Evolutionary conservation across 2,797 vertebrate species (phyloP).

Genomic region (Decapterus maruadsi): DNA sequence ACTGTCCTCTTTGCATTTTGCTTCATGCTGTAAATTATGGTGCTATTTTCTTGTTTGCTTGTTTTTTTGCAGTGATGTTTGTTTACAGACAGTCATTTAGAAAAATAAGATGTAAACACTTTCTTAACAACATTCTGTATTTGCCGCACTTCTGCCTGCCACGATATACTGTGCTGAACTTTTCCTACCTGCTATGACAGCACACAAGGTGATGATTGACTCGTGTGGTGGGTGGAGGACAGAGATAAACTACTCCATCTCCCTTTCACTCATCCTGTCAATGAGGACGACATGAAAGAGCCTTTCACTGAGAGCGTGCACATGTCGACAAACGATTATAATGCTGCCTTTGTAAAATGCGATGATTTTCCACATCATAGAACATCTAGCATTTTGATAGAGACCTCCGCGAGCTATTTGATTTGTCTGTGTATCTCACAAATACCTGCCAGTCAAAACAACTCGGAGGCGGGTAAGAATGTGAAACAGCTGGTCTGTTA

Average conservation of each 20-base stretch:
- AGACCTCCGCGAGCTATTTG: constrained; percentile 56
- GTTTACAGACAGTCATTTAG: constrained; percentile 18
- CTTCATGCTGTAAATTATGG: constrained; percentile 7
- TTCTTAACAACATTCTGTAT: constrained; percentile 33
- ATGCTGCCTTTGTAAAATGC: constrained; percentile 60
- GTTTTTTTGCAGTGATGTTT: constrained; percentile 23
- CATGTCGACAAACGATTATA: constrained; percentile 67
- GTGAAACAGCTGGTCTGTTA: constrained; percentile 55
- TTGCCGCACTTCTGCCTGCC: constrained; percentile 50
- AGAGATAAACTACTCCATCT: constrained; percentile 73
- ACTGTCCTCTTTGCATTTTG: constrained; percentile 16
- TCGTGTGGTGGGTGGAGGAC: constrained; percentile 57
- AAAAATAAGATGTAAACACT: constrained; percentile 3
- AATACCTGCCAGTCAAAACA: constrained; percentile 74
- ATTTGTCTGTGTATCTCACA: constrained; percentile 56
- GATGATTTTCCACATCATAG: constrained; percentile 68
- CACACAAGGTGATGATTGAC: constrained; percentile 75
- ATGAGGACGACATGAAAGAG: constrained; percentile 62
- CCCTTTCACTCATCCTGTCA: constrained; percentile 75
- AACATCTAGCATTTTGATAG: constrained; percentile 62
- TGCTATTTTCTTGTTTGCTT: constrained; percentile 6
- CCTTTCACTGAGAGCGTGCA: constrained; percentile 53
- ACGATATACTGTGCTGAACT: constrained; percentile 58
- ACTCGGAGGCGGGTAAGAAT: constrained; percentile 56
- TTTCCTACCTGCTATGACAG: constrained; percentile 50